Percentiles rank a stretch among this genome's conserved stretches.
phyloP scores from a whole-genome alignment of 2,113 vertebrate genomes.

The Chinchilla lanigera region DNA sequence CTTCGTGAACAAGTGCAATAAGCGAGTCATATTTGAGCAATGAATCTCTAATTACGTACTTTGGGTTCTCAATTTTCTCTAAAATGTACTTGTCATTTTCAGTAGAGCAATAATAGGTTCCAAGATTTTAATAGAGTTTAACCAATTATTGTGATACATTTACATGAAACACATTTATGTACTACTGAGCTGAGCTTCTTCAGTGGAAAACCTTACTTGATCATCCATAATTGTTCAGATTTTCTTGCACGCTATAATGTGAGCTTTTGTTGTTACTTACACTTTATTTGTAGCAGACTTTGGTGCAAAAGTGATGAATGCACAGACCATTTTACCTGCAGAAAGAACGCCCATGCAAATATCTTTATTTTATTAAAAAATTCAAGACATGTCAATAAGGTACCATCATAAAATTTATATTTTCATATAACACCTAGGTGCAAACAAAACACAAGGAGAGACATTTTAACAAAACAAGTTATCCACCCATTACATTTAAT shows the following conservation, averaged over 20 bases:
- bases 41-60: neutral
- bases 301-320: neutral
- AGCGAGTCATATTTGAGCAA: neutral
- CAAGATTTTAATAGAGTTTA: conserved; percentile 77
- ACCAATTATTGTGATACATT: conserved; percentile 74
- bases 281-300: neutral
- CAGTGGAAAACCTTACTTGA: conserved; percentile 76
- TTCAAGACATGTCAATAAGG: neutral
- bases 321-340: neutral
- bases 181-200: conserved; percentile 69
- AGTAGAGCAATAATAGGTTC: conserved; percentile 67
- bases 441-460: neutral
- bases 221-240: conserved; percentile 63
- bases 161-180: conserved; percentile 80
- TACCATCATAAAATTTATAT: neutral
- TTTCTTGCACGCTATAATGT: conserved; percentile 12
- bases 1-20: neutral
- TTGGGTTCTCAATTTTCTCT: conserved; percentile 56
- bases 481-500: neutral
- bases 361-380: neutral
- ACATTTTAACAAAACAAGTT: neutral
- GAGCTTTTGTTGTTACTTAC: conserved; percentile 2
- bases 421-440: neutral
- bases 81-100: conserved; percentile 76
- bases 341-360: neutral